A percentile compares a stretch with the other conserved stretches of the same genome.
Evolutionary conservation across 2,113 vertebrate species (phyloP).

Genomic region (Equus quagga): DNA sequence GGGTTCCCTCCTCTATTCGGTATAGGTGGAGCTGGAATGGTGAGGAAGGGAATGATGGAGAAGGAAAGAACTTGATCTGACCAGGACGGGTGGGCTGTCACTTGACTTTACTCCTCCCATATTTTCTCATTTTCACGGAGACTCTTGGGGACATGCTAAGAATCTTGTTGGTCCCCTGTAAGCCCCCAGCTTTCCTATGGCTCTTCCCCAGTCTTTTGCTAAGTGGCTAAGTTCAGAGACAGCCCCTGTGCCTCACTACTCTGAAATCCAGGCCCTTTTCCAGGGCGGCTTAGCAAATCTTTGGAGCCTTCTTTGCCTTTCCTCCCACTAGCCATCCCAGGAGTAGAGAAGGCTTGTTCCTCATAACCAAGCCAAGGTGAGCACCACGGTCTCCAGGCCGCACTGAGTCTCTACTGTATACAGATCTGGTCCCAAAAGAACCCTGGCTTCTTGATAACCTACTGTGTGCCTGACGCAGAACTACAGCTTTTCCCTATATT

Average conservation of each 20-base stretch:
- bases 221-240: neutral
- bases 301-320: neutral
- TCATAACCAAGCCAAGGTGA: neutral
- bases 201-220: neutral
- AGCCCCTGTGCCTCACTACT: neutral
- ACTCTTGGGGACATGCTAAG: neutral
- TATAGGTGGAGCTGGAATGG: no score
- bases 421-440: neutral
- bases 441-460: neutral
- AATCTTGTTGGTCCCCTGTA: neutral
- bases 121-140: neutral
- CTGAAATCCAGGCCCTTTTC: neutral
- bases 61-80: neutral
- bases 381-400: neutral
- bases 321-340: neutral
- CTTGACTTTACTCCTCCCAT: neutral
- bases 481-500: neutral
- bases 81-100: accelerated
- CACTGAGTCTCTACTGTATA: accelerated
- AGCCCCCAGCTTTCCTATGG: neutral
- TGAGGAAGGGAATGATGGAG: neutral
- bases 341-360: neutral
- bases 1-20: no score
- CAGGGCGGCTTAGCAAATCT: neutral
- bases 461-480: neutral